These are phyloP conservation scores for Philonicus albiceps DNA, from an alignment of 2,888 invertebrate genomes.

Conservation along the genomic window DNA sequence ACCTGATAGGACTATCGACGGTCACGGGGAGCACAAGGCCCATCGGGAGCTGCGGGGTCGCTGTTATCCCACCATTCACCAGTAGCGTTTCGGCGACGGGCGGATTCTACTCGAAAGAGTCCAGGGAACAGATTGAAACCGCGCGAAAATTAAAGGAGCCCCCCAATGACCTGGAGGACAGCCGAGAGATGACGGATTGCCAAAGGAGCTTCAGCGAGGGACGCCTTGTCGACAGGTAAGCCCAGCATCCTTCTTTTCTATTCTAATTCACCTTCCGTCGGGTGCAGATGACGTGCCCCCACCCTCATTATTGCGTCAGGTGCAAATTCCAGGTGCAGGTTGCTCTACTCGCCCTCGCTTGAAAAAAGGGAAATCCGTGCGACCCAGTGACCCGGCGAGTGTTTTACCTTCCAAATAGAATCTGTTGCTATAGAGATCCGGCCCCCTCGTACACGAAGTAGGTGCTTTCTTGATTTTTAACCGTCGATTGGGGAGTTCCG, in stretches of 20 bases:
- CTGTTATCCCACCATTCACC: slow-evolving; percentile 22
- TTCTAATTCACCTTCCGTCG: neutral
- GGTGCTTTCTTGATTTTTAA: neutral
- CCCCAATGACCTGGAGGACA: slow-evolving; percentile 43
- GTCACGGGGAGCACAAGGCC: neutral
- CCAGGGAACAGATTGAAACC: slow-evolving; percentile 42
- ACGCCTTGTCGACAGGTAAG: slow-evolving; percentile 60
- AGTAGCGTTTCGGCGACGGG: slow-evolving; percentile 32
- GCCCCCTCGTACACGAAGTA: neutral
- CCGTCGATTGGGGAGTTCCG: neutral
- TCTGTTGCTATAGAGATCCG: slow-evolving; percentile 29
- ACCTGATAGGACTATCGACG: neutral
- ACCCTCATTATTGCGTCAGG: neutral
- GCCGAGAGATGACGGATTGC: slow-evolving; percentile 60
- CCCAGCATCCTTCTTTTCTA: neutral
- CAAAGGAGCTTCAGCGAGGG: slow-evolving; percentile 63
- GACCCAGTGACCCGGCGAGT: slow-evolving; percentile 14
- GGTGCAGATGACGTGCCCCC: neutral
- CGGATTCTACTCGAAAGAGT: slow-evolving; percentile 43
- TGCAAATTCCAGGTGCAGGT: neutral
- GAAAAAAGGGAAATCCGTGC: neutral
- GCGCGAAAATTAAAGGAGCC: slow-evolving; percentile 29
- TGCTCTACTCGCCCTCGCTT: neutral
- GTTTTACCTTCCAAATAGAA: slow-evolving; percentile 37
- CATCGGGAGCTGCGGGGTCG: slow-evolving; percentile 12